A percentile compares a stretch with the other conserved stretches of the same genome.
phyloP scores from a whole-genome alignment of 2,797 vertebrate genomes.

The Telmatherina bonti region DNA sequence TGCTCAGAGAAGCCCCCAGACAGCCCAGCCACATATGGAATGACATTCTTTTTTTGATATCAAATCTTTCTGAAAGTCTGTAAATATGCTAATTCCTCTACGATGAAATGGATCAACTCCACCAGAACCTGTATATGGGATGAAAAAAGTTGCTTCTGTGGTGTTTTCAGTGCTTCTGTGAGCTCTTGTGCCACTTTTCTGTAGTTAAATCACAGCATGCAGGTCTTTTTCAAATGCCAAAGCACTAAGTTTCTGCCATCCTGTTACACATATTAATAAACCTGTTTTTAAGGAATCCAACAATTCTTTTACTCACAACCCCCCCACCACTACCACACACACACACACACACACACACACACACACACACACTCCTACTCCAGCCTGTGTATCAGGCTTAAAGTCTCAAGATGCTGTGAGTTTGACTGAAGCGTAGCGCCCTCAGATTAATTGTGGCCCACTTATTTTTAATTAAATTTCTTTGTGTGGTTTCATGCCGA shows the following conservation, averaged over 20 bases:
- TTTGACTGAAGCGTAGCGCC: conserved; percentile 62
- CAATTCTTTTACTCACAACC: no score
- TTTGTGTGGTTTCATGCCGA: conserved; percentile 64
- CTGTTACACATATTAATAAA: conserved; percentile 69
- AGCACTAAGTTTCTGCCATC: conserved; percentile 25
- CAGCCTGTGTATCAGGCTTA: conserved; percentile 30
- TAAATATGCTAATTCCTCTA: background rate
- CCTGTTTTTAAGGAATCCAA: conserved; percentile 43
- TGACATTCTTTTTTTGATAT: no score
- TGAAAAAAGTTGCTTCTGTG: no score
- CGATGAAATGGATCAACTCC: background rate
- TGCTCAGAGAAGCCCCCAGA: no score
- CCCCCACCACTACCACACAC: no score
- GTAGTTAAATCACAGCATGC: conserved; percentile 12
- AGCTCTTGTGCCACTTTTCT: background rate
- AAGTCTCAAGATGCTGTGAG: conserved; percentile 45
- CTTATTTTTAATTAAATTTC: conserved; percentile 83
- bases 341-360: no score
- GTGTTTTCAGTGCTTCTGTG: background rate
- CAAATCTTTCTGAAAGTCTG: no score
- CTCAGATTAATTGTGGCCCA: conserved; percentile 78
- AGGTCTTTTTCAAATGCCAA: conserved; percentile 24
- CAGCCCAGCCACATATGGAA: no score
- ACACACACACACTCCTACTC: no score
- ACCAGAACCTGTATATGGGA: no score